phyloP scores from a whole-genome alignment of 1,140 invertebrate genomes.

The Panulirus ornatus region DNA sequence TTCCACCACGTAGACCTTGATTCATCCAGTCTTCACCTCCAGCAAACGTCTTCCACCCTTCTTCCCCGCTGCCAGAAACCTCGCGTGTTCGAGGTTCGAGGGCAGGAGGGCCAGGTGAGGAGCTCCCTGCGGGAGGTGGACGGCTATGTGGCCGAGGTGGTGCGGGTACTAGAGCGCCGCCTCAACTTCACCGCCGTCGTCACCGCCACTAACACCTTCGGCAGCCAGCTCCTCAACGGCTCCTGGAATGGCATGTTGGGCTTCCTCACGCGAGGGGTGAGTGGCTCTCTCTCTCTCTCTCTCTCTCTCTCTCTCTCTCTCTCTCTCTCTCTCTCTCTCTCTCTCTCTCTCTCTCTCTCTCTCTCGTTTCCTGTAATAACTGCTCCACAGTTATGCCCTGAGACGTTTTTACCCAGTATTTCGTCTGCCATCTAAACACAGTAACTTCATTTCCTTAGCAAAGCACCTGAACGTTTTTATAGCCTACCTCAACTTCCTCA shows the following conservation, averaged over 20 bases:
- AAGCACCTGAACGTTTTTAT: too few relatives aligned
- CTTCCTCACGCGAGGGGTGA: conserved; percentile 15
- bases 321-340: too few relatives aligned
- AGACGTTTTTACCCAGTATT: too few relatives aligned
- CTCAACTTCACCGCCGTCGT: conserved; percentile 43
- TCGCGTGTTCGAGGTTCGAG: conserved; percentile 17
- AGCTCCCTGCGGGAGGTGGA: not conserved
- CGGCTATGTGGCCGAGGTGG: conserved; percentile 33
- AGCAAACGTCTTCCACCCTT: not conserved
- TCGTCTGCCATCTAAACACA: too few relatives aligned
- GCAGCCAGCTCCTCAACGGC: conserved; percentile 16
- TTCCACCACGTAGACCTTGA: too few relatives aligned
- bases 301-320: too few relatives aligned
- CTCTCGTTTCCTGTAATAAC: too few relatives aligned
- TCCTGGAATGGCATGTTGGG: conserved; percentile 64
- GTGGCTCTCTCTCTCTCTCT: not conserved
- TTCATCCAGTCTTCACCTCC: too few relatives aligned
- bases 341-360: too few relatives aligned
- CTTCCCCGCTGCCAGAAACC: conserved; percentile 40
- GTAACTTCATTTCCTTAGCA: too few relatives aligned
- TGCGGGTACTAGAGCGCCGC: conserved; percentile 3
- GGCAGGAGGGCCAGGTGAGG: not conserved
- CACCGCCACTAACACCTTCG: conserved; percentile 52
- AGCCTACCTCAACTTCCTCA: too few relatives aligned
- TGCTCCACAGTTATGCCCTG: too few relatives aligned